Evolutionary conservation across 2,797 vertebrate genomes (phyloP).

Genomic region (Zalophus californianus): DNA sequence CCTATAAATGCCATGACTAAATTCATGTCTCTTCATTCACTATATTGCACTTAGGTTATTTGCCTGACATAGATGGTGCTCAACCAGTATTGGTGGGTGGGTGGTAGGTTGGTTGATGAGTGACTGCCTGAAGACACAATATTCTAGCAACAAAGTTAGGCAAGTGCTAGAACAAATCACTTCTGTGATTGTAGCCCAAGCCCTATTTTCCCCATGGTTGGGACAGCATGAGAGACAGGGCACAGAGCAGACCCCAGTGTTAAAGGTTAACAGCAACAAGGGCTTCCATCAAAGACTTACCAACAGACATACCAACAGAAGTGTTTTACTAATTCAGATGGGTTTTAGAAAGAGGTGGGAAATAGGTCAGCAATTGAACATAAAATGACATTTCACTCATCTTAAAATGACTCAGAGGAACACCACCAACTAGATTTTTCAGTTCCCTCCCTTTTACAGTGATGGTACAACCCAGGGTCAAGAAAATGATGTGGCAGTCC

Average conservation of each 20-base stretch:
- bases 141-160: not conserved
- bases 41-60: not conserved
- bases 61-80: not conserved
- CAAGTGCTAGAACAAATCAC: not conserved
- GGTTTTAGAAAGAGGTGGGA: not conserved
- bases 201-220: not conserved
- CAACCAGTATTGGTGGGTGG: not conserved
- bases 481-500: not conserved
- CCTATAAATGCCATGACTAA: not conserved
- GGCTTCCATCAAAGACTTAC: not conserved
- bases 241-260: fast-evolving
- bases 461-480: not conserved
- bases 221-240: not conserved
- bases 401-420: not conserved
- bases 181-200: not conserved
- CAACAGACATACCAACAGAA: not conserved
- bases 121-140: not conserved
- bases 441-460: not conserved
- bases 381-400: not conserved
- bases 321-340: not conserved
- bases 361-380: not conserved
- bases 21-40: not conserved
- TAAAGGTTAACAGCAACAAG: not conserved
- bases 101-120: not conserved
- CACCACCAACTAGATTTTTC: not conserved